Base-by-base conservation (phyloP, 2,797 vertebrate species). In the Helostoma temminkii region DNA sequence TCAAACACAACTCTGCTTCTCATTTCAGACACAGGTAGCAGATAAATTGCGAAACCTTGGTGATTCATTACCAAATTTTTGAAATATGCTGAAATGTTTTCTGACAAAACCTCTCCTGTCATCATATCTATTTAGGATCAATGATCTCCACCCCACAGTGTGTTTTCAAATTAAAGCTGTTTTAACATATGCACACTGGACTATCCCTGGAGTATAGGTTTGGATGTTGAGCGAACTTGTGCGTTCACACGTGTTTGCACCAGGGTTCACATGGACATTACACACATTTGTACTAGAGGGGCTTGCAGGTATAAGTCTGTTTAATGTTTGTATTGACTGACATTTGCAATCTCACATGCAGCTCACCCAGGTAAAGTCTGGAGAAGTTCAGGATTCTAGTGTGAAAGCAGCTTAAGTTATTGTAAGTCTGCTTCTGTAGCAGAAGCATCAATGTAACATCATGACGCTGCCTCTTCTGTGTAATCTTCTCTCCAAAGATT, bases 401-500 rank as follows among this genome's bases (percentile, higher is more conserved):
- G n/a, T n/a, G n/a, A n/a, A n/a, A n/a, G n/a, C n/a, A n/a, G n/a
- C n/a, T n/a, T n/a, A 25, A 34, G 30, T 32, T 63, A 48, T 8
- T 24, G 36, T 58, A n/a, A 25, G 65, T 66, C 50, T 56, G 54
- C 61, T 67, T 58, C 24, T 37, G 52, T n/a, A 55, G 62, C 45
- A 37, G 24, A 9, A 48, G 57, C 45, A 37, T 67, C 48, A 11
- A 21, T 54, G 55, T 25, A 58, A 62, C 73, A 52, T 63, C 66
- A 32, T 26, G 26, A 50, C 45, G 49, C 12, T 47, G 66, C 12
- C 32, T 66, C 76, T 72, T 56, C 42, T 24, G 21, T 71, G 46
- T 67, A 53, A 82, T 72, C 68, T 37, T 46, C 47, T 49, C 28
- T 73, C 71, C 61, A 57, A 62, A 63, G 48, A 59, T 28, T 16